Percentiles rank a stretch among this genome's conserved stretches.
Conservation (phyloP, 2,888 invertebrate species). For the Enchytraeus crypticus region DNA sequence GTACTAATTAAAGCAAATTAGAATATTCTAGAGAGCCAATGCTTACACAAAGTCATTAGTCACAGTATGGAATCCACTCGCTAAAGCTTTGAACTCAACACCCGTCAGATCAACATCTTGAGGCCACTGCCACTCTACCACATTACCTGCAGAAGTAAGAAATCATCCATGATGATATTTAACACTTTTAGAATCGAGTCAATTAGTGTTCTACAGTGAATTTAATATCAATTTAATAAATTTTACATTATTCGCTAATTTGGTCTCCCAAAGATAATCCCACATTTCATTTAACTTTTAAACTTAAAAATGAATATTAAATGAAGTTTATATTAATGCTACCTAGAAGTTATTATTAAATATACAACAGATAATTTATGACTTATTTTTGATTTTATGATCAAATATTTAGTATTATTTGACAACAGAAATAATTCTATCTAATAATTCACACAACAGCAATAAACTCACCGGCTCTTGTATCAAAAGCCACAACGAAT, state of each 20-base stretch:
- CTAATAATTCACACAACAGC: neutral
- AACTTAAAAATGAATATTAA: too few relatives aligned
- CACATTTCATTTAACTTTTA: neutral
- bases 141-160: constrained; percentile 47
- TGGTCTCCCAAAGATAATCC: too few relatives aligned
- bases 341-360: too few relatives aligned
- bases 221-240: neutral
- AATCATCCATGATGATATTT: too few relatives aligned
- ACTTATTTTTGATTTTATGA: too few relatives aligned
- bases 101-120: constrained; percentile 48
- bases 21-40: neutral
- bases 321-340: too few relatives aligned
- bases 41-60: constrained; percentile 50
- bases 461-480: constrained; percentile 29
- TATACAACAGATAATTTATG: too few relatives aligned
- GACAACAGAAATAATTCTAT: too few relatives aligned
- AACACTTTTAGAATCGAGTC: neutral
- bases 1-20: neutral
- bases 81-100: constrained; percentile 51
- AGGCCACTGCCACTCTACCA: constrained; percentile 49
- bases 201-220: neutral
- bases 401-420: too few relatives aligned
- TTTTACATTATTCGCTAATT: neutral
- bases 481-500: constrained; percentile 51
- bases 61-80: constrained; percentile 49